phyloP scores from a whole-genome alignment of 2,797 vertebrate species.

The Takifugu rubripes region DNA sequence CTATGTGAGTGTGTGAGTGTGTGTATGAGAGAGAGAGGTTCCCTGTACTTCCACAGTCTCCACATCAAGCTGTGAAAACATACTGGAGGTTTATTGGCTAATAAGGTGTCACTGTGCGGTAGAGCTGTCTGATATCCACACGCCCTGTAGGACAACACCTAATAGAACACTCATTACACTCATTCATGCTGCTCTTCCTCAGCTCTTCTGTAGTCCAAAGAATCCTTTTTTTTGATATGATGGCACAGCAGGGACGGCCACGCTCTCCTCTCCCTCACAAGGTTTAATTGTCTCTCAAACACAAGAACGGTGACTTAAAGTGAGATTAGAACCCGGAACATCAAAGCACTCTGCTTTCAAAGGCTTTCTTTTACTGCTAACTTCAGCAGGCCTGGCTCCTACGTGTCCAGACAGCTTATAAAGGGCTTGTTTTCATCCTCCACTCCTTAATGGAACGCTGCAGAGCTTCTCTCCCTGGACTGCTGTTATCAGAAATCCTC shows the following conservation, averaged over 20 bases:
- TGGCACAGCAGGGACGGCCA: conserved; percentile 10
- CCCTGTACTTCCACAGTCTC: conserved; percentile 76
- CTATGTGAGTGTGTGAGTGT: conserved; percentile 21
- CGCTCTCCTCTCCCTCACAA: conserved; percentile 29
- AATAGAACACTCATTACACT: conserved; percentile 38
- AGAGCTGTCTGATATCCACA: conserved; percentile 79
- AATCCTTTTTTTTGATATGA: conserved; percentile 10
- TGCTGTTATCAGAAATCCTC: conserved; percentile 79
- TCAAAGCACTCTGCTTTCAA: conserved; percentile 80
- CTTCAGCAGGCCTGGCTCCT: conserved; percentile 79
- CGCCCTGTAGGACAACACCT: conserved; percentile 77
- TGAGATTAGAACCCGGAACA: conserved; percentile 73
- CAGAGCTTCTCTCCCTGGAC: conserved; percentile 81
- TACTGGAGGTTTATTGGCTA: conserved; percentile 85
- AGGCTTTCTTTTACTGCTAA: conserved; percentile 81
- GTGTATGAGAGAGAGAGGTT: conserved; percentile 49
- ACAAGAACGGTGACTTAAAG: conserved; percentile 70
- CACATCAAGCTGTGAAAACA: conserved; percentile 93
- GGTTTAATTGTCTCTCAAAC: conserved; percentile 36
- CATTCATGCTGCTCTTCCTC: neutral
- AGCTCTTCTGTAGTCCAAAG: neutral
- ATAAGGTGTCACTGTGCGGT: conserved; percentile 82
- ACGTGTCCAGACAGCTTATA: conserved; percentile 83
- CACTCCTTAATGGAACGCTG: conserved; percentile 80
- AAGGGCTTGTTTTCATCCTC: conserved; percentile 85